Base-by-base conservation (phyloP, 1,140 invertebrate species). In the Heliconius eleuchia region DNA sequence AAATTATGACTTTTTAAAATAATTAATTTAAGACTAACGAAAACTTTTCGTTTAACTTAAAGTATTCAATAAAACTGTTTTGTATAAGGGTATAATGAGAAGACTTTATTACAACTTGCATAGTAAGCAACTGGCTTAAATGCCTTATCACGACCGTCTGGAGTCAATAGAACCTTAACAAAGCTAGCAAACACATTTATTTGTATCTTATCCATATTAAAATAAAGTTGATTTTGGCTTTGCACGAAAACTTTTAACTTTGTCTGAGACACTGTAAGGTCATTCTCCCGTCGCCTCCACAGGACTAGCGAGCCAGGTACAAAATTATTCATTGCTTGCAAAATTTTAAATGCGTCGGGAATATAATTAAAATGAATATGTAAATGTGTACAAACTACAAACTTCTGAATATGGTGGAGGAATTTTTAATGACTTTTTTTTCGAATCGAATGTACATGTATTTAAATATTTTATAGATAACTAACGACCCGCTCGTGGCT, bases 211-310 rank as follows among this genome's bases (percentile, higher is more conserved):
- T 23, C 0, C 11, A 0, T 0, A 30, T 23, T 30, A n/a, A 27
- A n/a, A 66, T 66, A 66, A 30, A 9, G 60, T 66, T 66, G 3
- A 52, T 80, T 82, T 82, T 82, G 39, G 50, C 27, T 76, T 52
- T 23, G 11, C 73, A 18, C 23, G 5, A 60, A 19, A 52, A n/a
- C 52, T 81, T 73, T 30, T 66, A 42, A 71, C 77, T 81, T 80
- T 75, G 74, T 72, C 42, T 55, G 73, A 73, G 75, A 71, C 74
- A 79, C 78, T 75, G 82, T 77, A 75, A 83, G 86, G 86, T 88
- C 85, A 84, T 87, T 87, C 82, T 84, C 80, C 72, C 71, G 80
- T 82, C 81, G 77, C 77, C 77, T 82, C 73, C 52, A 79, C 73
- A 78, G 80, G 71, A 79, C 82, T 80, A 74, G 80, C 73, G 75